Evolutionary conservation across 1,140 invertebrate genomes (phyloP), one percentile per base, ranked within the genome.

Genomic region (Spodoptera litura): DNA sequence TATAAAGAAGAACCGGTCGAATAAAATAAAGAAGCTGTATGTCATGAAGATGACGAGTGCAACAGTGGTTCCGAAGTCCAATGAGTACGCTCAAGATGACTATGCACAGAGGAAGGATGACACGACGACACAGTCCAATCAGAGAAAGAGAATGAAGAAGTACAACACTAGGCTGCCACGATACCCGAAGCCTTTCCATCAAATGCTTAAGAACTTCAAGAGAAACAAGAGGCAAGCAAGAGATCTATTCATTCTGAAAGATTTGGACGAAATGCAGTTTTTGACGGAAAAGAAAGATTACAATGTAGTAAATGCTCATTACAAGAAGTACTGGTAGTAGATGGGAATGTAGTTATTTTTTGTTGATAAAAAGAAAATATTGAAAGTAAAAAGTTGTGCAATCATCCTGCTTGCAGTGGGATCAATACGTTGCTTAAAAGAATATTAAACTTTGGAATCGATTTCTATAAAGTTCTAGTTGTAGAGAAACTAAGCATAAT

Each of bases 181-280:
- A 78, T 87, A 93, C 70, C 88, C 87, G 2, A 88, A 91, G 87
- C 90, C 92, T 6, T 93, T 91, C 73, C 88, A 92, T 13, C 89
- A 89, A 38, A 64, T 88, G 49, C 86, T 86, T 31, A 81, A 55
- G 2, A n/a, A 20, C 12, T 81, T 79, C 25, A 84, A 84, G 13
- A 88, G 89, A 79, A 84, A 80, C 59, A 90, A 82, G 70, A 86
- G 92, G 73, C 78, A 89, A 3, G 51, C 78, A 0, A 86, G 85
- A 74, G 77, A 89, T 12, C 58, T 86, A 11, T 88, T 82, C 64
- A 89, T 94, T 64, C 52, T 93, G 4, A 88, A 90, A 64, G 91
- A 93, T 81, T 86, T 94, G 20, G 90, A 94, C 78, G 90, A 92
- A 79, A 83, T 93, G 0, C 81, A 93, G 55, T 92, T 93, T 78